Evolutionary conservation across 2,113 vertebrate species (phyloP), one percentile per base, ranked within the genome.

Genomic region (Acanthochromis polyacanthus): DNA sequence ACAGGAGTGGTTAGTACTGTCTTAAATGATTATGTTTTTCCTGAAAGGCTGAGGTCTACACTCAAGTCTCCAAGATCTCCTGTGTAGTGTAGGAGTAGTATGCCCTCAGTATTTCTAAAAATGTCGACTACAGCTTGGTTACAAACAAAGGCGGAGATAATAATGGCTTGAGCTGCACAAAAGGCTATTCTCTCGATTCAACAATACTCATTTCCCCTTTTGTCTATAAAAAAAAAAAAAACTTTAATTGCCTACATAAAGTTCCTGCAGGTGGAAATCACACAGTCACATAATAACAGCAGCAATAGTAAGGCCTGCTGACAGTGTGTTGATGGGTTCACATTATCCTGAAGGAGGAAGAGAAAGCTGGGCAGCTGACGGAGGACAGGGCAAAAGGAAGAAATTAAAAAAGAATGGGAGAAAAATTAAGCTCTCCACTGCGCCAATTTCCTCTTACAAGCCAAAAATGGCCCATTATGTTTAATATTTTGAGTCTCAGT

Each of bases 401-500:
- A 50, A 63, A 81, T 72, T 72, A 9, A 64, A 72, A 74, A 38
- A 75, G 38, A 85, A 87, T 59, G 25, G 71, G 10, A 57, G 61
- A 14, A 1, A 71, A 82, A 89, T 83, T 65, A 75, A 67, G 56
- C 74, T 58, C 75, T 32, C 53, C 17, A 30, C 52, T 68, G 25
- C 62, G 71, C 56, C 74, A 72, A 60, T 81, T 74, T 81, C 48
- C 43, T 73, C 45, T 65, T 36, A 62, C 28, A 63, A 71, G 66
- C 70, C 82, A 55, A 80, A 91, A 84, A 89, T 62, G 80, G 71
- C 23, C 77, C 64, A 51, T 89, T 84, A 76, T 72, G 63, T 80
- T 89, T 88, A 68, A 80, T 86, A 87, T 87, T 89, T 87, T 67
- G 71, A 53, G 30, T 74, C 67, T 84, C 58, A 0, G 62, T 77